phyloP scores from a whole-genome alignment of 2,888 invertebrate species.

The Eilema depressum region DNA sequence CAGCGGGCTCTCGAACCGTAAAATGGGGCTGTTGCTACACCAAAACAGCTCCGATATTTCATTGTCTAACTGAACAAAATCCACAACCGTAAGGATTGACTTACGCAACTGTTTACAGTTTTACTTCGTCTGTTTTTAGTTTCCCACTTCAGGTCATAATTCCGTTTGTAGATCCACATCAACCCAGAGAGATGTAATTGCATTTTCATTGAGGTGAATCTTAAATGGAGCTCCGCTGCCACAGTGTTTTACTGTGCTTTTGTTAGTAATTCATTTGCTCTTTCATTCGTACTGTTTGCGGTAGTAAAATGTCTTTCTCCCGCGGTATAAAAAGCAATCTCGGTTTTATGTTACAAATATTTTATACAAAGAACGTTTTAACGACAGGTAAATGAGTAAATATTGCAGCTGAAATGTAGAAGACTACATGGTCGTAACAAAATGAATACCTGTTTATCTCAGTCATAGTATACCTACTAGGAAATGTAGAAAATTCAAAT shows the following conservation, averaged over 20 bases:
- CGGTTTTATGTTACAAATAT: background rate
- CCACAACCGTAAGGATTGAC: conserved; percentile 55
- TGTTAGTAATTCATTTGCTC: conserved; percentile 27
- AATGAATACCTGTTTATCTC: background rate
- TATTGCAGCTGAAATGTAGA: background rate
- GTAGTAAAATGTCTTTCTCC: background rate
- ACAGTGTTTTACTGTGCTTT: conserved; percentile 23
- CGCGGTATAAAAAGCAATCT: conserved; percentile 10
- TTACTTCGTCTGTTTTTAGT: conserved; percentile 41
- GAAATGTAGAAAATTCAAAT: background rate
- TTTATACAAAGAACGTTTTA: background rate
- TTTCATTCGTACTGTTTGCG: conserved; percentile 14
- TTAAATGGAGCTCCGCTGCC: conserved; percentile 24
- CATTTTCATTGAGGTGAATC: conserved; percentile 33
- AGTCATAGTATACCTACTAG: background rate
- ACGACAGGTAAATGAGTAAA: background rate
- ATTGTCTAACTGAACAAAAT: conserved; percentile 63
- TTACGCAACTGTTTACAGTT: conserved; percentile 41
- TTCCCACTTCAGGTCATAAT: conserved; percentile 34
- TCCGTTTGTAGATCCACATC: conserved; percentile 27
- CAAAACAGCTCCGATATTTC: conserved; percentile 66
- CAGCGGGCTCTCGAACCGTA: conserved; percentile 56
- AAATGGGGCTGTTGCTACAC: conserved; percentile 60
- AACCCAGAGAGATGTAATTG: conserved; percentile 35
- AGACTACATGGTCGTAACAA: background rate